A percentile compares a stretch with the other conserved stretches of the same genome.
Conservation (phyloP, 2,888 invertebrate genomes). For the Liodrosophila aerea region DNA sequence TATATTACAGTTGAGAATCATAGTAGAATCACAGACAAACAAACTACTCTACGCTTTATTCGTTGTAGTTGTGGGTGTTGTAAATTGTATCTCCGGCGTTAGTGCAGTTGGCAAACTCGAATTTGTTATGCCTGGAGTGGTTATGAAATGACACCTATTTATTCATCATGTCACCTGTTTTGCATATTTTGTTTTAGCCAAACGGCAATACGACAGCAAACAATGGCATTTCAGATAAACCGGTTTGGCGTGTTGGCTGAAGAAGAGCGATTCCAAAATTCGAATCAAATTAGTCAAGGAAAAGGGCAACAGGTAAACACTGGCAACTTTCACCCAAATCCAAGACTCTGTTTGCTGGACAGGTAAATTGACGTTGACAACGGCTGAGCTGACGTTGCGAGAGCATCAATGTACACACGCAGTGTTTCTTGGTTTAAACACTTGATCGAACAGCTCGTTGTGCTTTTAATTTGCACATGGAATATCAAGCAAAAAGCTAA, state of each 20-base stretch:
- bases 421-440: slow-evolving; percentile 38
- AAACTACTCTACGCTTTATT: not conserved
- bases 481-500: slow-evolving; percentile 32
- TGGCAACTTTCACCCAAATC: slow-evolving; percentile 65
- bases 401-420: slow-evolving; percentile 13
- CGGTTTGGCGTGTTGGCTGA: slow-evolving; percentile 43
- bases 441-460: slow-evolving; percentile 21
- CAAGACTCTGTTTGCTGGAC: slow-evolving; percentile 27
- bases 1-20: too few species aligned
- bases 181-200: not conserved
- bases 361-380: slow-evolving; percentile 31
- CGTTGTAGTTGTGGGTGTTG: too few species aligned
- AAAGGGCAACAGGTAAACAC: slow-evolving; percentile 43
- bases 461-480: slow-evolving; percentile 55
- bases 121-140: not conserved
- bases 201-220: not conserved
- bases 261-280: slow-evolving; percentile 10
- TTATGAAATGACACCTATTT: not conserved
- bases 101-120: not conserved
- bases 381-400: slow-evolving; percentile 17
- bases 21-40: too few species aligned
- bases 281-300: slow-evolving; percentile 23
- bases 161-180: not conserved
- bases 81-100: not conserved
- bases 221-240: slow-evolving; percentile 27